Percentiles rank a stretch among this genome's conserved stretches.
phyloP scores from a whole-genome alignment of 1,140 invertebrate genomes.

The Drosophila carrolli region DNA sequence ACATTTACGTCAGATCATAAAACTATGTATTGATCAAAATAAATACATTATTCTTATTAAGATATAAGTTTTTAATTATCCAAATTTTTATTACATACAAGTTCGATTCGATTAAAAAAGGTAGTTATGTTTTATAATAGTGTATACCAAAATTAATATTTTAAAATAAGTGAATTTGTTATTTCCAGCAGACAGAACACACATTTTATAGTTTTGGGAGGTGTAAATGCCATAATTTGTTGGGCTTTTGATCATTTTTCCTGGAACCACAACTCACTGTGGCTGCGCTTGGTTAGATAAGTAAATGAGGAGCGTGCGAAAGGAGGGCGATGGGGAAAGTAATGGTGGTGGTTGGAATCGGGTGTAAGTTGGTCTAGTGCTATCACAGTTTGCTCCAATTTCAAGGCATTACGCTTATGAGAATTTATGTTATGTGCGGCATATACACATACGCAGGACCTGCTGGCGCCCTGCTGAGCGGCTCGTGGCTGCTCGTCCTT shows the following conservation, averaged over 20 bases:
- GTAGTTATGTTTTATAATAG: too few species aligned
- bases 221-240: background rate
- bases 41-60: too few species aligned
- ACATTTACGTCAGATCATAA: too few species aligned
- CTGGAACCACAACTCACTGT: background rate
- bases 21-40: too few species aligned
- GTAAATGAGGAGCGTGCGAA: constrained; percentile 21
- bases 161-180: too few species aligned
- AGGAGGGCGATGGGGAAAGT: background rate
- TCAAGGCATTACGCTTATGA: constrained; percentile 81
- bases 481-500: constrained; percentile 23
- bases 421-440: constrained; percentile 73
- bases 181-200: too few species aligned
- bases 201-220: background rate
- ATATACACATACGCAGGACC: constrained; percentile 38
- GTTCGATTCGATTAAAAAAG: too few species aligned
- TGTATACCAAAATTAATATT: too few species aligned
- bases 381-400: constrained; percentile 76
- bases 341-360: constrained; percentile 25
- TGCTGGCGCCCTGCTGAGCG: constrained; percentile 50
- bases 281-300: constrained; percentile 35
- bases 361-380: constrained; percentile 31
- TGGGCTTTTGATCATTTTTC: background rate
- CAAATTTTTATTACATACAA: too few species aligned
- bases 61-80: too few species aligned